These are phyloP conservation scores for Sebastes flavidus DNA, from an alignment of 2,797 vertebrate genomes.

Conservation along the genomic window DNA sequence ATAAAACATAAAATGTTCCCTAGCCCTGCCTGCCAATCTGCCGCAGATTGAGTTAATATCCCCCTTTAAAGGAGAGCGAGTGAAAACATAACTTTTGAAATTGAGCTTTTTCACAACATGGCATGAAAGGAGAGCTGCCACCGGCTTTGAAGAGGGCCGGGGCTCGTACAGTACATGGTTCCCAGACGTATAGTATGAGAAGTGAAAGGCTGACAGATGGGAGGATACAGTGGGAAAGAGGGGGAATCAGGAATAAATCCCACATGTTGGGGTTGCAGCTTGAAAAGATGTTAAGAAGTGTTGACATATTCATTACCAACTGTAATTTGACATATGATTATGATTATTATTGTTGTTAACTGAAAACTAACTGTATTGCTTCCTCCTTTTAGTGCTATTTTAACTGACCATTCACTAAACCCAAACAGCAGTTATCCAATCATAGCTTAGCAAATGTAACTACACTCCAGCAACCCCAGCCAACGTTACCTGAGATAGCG, in stretches of 20 bases:
- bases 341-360: neutral
- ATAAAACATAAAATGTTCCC: conserved; percentile 44
- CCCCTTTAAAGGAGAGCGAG: conserved; percentile 44
- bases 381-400: neutral
- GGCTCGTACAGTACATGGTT: conserved; percentile 8
- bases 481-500: neutral
- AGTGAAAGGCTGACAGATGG: conserved; percentile 20
- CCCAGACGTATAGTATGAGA: conserved; percentile 10
- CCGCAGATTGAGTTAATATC: conserved; percentile 50
- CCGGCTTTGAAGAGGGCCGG: conserved; percentile 32
- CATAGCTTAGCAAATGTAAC: neutral
- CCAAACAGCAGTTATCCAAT: neutral
- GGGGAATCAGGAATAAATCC: conserved; percentile 2
- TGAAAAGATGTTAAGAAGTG: conserved; percentile 32
- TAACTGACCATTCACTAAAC: neutral
- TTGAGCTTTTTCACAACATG: conserved; percentile 51
- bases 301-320: conserved; percentile 41
- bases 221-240: conserved; percentile 13
- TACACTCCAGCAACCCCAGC: neutral
- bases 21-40: conserved; percentile 26
- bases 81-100: conserved; percentile 48
- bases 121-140: conserved; percentile 49
- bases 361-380: neutral
- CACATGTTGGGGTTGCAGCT: conserved; percentile 12
- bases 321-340: neutral